phyloP scores from a whole-genome alignment of 2,888 invertebrate genomes.

The Polietes domitor region DNA sequence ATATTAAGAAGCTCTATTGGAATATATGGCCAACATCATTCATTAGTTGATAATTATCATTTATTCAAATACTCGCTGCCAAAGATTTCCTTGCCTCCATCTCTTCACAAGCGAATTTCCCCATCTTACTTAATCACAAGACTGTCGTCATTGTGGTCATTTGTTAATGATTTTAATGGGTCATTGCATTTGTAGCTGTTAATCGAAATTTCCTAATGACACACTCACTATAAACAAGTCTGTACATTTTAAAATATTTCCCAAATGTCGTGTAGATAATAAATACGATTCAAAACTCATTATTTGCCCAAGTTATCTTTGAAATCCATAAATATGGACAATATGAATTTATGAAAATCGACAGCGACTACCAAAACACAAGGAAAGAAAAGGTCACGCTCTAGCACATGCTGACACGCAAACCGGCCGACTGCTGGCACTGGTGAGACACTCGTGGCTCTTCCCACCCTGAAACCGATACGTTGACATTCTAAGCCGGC shows the following conservation, averaged over 20 bases:
- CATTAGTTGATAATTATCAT: too few species aligned
- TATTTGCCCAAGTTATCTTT: not conserved
- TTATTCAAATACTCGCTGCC: too few species aligned
- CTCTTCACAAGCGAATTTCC: too few species aligned
- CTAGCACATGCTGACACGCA: not conserved
- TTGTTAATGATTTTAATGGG: too few species aligned
- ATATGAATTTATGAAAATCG: not conserved
- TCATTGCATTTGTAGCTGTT: too few species aligned
- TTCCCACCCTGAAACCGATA: not conserved
- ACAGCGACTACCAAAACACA: not conserved
- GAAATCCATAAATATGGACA: not conserved
- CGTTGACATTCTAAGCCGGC: not conserved
- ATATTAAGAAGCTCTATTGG: too few species aligned
- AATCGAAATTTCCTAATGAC: not conserved
- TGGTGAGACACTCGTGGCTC: too few species aligned
- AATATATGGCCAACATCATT: too few species aligned
- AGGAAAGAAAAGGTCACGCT: not conserved
- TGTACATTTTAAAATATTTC: not conserved
- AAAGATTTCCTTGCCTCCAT: too few species aligned
- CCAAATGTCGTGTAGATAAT: not conserved
- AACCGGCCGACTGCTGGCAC: not conserved
- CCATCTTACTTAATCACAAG: too few species aligned
- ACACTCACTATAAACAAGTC: not conserved
- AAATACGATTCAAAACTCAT: not conserved
- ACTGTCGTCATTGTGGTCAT: too few species aligned